These are phyloP conservation scores for Tenthredo scrophulariae DNA, from an alignment of 2,888 invertebrate species.

Conservation along the genomic window DNA sequence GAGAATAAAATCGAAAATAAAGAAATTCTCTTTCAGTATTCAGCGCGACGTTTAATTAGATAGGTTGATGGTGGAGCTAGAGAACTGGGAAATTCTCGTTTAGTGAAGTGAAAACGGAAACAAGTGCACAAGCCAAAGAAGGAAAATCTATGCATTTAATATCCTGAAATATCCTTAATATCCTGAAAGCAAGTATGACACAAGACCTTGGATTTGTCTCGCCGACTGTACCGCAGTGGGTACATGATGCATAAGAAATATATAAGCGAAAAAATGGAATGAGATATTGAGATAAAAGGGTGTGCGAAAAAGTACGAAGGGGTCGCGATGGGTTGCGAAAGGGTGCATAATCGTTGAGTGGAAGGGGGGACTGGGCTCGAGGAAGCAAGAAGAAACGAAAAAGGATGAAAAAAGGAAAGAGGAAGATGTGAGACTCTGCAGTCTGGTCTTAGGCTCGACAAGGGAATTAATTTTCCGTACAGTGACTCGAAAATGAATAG, in stretches of 20 bases:
- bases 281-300: slow-evolving; percentile 40
- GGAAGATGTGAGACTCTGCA: background rate
- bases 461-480: background rate
- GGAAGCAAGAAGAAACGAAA: background rate
- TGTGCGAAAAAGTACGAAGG: background rate
- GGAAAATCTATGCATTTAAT: background rate
- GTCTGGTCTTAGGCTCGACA: background rate
- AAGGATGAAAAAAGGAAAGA: background rate
- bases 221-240: background rate
- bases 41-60: background rate
- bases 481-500: slow-evolving; percentile 8
- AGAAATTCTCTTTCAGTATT: background rate
- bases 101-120: background rate
- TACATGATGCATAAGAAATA: background rate
- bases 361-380: background rate
- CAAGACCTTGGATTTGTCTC: background rate
- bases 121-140: background rate
- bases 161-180: background rate
- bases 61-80: background rate
- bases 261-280: slow-evolving; percentile 8
- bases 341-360: slow-evolving; percentile 35
- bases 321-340: slow-evolving; percentile 22
- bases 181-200: background rate
- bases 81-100: background rate
- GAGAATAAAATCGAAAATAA: background rate